Evolutionary conservation across 1,140 invertebrate species (phyloP), one percentile per base, ranked within the genome.

Genomic region (Panagrolaimus sp.): DNA sequence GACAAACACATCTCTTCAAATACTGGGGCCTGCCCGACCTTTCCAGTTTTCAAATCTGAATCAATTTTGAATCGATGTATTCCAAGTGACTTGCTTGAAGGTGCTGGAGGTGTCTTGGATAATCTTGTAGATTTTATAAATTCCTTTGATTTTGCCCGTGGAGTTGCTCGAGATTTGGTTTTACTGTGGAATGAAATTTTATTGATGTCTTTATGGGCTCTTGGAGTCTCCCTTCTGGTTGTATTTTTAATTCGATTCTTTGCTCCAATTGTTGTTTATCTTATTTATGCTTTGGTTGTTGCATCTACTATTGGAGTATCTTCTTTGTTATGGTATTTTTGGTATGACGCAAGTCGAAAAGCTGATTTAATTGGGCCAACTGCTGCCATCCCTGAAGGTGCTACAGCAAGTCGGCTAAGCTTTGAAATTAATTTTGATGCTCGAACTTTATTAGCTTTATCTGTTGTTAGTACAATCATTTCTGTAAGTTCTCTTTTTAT

Each of bases 271-370:
- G 89, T 94, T 0, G 91, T 91, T 14, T 92, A 90, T 89, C 88
- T 94, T 65, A 90, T 94, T 72, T 90, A 93, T 86, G 87, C 90
- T 65, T 83, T 91, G 58, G 89, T 92, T 9, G 88, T 88, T 63
- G 83, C 93, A 55, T 87, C 89, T 44, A 89, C 89, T 79, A 85
- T 92, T 69, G 90, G 83, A 71, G 87, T 86, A 68, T 88, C 91
- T 58, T 88, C 81, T 26, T 87, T 91, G 46, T 83, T 95, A 15
- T 96, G 93, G 93, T 92, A 90, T 85, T 91, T 91, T 4, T 96
- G 93, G 80, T 87, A 89, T 72, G 89, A 89, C 73, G 88, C 93
- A 17, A 89, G 89, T 28, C 74, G 86, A 85, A 69, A 88, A 89
- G 62, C 85, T 91, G 32, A 38, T 38, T 38, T 38, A 38, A 38